Evolutionary conservation across 2,888 invertebrate species (phyloP).

Genomic region (Pristionchus japonicus): DNA sequence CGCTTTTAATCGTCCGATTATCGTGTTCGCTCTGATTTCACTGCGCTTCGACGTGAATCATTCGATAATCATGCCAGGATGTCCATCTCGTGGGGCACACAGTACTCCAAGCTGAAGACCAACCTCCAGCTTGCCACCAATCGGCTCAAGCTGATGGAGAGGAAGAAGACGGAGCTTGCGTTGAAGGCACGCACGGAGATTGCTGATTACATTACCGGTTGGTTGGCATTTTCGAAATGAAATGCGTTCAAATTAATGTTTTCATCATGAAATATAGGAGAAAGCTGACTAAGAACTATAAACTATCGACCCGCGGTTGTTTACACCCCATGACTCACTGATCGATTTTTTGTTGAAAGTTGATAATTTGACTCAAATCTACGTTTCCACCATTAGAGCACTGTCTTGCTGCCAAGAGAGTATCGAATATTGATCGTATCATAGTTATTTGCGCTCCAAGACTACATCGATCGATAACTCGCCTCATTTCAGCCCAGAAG

Average conservation of each 20-base stretch:
- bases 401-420: too few species aligned
- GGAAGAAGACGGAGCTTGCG: slow-evolving; percentile 96
- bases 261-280: background rate
- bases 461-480: background rate
- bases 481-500: slow-evolving; percentile 76
- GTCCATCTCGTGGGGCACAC: slow-evolving; percentile 85
- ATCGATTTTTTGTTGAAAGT: background rate
- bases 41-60: background rate
- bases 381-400: too few species aligned
- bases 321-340: background rate
- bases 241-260: background rate
- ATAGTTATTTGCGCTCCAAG: too few species aligned
- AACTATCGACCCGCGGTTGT: too few species aligned
- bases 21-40: background rate
- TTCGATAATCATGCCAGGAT: slow-evolving; percentile 50
- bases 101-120: slow-evolving; percentile 95
- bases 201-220: slow-evolving; percentile 92
- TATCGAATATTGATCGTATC: background rate
- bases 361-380: too few species aligned
- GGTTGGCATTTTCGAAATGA: slow-evolving; percentile 74
- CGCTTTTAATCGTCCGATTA: background rate
- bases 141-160: slow-evolving; percentile 92
- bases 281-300: too few species aligned
- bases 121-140: slow-evolving; percentile 92
- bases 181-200: slow-evolving; percentile 97